Evolutionary conservation across 2,888 invertebrate species (phyloP).

Genomic region (Digitonthophagus gazella): DNA sequence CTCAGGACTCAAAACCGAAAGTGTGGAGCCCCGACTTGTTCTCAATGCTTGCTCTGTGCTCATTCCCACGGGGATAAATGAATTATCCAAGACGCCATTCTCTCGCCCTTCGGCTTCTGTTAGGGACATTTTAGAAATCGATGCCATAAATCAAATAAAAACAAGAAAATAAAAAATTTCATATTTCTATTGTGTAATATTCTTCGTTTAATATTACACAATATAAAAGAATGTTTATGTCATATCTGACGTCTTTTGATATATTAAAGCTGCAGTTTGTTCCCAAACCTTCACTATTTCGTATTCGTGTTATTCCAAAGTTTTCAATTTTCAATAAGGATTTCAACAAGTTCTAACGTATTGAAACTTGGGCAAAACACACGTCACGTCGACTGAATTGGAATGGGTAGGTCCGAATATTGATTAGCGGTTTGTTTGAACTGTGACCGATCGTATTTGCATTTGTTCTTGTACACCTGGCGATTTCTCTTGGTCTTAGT

Average conservation of each 20-base stretch:
- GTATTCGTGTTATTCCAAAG: background rate
- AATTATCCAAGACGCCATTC: background rate
- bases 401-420: background rate
- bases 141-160: too few species aligned
- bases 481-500: background rate
- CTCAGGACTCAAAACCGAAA: background rate
- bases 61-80: background rate
- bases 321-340: background rate
- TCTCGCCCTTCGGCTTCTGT: background rate
- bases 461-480: background rate
- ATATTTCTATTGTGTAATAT: too few species aligned
- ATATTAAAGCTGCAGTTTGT: background rate
- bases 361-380: background rate
- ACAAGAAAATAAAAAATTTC: too few species aligned
- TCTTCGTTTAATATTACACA: too few species aligned
- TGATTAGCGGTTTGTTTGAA: background rate
- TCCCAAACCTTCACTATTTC: too few species aligned
- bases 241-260: background rate
- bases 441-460: background rate
- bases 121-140: background rate
- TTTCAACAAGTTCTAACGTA: background rate
- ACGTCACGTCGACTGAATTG: background rate
- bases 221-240: too few species aligned
- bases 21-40: background rate
- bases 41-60: background rate